Conservation (phyloP, 2,888 invertebrate species). For the Dorcus hopei region DNA sequence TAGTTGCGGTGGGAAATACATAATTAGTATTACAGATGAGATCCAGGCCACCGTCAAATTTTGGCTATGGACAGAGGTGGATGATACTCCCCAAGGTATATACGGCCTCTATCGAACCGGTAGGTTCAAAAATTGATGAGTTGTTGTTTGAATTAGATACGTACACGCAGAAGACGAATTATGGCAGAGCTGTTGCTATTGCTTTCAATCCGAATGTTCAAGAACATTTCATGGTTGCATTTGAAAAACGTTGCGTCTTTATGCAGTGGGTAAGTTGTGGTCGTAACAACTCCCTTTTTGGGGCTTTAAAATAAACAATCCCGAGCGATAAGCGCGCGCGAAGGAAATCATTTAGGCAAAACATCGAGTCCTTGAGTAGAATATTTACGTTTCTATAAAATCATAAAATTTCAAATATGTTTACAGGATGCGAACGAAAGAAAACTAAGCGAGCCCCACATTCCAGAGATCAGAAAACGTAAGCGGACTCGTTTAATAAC, state of each 20-base stretch:
- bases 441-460: background rate
- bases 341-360: too few relatives aligned
- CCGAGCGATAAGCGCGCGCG: too few relatives aligned
- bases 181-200: constrained; percentile 37
- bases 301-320: too few relatives aligned
- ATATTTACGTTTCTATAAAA: too few relatives aligned
- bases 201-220: constrained; percentile 45
- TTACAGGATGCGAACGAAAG: too few relatives aligned
- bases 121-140: background rate
- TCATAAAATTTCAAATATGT: too few relatives aligned
- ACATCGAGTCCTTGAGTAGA: too few relatives aligned
- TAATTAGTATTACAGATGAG: constrained; percentile 56
- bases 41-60: constrained; percentile 52
- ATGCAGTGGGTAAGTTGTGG: constrained; percentile 42
- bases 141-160: constrained; percentile 15
- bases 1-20: constrained; percentile 58
- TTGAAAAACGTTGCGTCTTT: constrained; percentile 44
- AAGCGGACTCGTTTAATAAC: constrained; percentile 47
- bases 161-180: constrained; percentile 16
- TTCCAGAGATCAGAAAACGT: constrained; percentile 42
- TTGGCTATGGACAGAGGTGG: constrained; percentile 62
- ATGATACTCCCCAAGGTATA: constrained; percentile 55
- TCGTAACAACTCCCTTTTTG: too few relatives aligned
- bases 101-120: background rate
- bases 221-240: constrained; percentile 48